These are phyloP conservation scores for Microctenopoma stevenorrisi DNA, from an alignment of 2,797 vertebrate genomes.

Conservation along the genomic window DNA sequence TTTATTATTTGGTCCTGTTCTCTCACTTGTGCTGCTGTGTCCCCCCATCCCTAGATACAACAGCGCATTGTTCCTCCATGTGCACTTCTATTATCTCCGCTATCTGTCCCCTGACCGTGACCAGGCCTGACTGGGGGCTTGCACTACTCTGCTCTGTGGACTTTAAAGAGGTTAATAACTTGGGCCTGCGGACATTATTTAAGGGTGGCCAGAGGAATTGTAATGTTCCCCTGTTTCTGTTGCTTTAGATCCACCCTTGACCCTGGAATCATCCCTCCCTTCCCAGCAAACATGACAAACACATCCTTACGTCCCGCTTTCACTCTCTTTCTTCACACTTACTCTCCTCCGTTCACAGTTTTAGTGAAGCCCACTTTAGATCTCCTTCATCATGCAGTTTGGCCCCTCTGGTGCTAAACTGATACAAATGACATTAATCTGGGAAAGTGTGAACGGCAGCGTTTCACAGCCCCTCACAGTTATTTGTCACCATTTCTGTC, in stretches of 20 bases:
- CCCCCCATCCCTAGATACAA: slow-evolving; percentile 69
- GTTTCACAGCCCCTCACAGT: slow-evolving; percentile 71
- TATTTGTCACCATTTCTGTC: slow-evolving; percentile 87
- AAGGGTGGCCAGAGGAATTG: slow-evolving; percentile 80
- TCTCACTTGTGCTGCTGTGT: slow-evolving; percentile 57
- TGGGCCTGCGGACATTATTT: slow-evolving; percentile 86
- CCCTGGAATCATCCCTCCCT: slow-evolving; percentile 63
- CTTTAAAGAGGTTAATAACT: slow-evolving; percentile 88
- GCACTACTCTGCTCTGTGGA: slow-evolving; percentile 72
- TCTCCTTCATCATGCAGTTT: slow-evolving; percentile 78
- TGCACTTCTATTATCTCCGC: slow-evolving; percentile 83
- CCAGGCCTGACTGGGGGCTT: slow-evolving; percentile 73
- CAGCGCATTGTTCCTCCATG: slow-evolving; percentile 75
- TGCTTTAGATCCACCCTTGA: slow-evolving; percentile 80
- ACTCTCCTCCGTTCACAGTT: slow-evolving; percentile 47
- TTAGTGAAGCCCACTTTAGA: slow-evolving; percentile 54
- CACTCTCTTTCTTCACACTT: slow-evolving; percentile 48
- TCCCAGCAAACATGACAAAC: slow-evolving; percentile 65
- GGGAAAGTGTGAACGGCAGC: slow-evolving; percentile 81
- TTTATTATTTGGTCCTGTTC: slow-evolving; percentile 78
- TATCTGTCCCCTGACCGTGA: slow-evolving; percentile 80
- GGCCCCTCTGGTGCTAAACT: slow-evolving; percentile 80
- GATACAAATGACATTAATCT: slow-evolving; percentile 88
- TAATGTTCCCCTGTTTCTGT: slow-evolving; percentile 81
- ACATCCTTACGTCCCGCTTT: slow-evolving; percentile 58